These are phyloP conservation scores for Phataginus tetradactyla DNA, from an alignment of 2,797 vertebrate species.

Conservation along the genomic window DNA sequence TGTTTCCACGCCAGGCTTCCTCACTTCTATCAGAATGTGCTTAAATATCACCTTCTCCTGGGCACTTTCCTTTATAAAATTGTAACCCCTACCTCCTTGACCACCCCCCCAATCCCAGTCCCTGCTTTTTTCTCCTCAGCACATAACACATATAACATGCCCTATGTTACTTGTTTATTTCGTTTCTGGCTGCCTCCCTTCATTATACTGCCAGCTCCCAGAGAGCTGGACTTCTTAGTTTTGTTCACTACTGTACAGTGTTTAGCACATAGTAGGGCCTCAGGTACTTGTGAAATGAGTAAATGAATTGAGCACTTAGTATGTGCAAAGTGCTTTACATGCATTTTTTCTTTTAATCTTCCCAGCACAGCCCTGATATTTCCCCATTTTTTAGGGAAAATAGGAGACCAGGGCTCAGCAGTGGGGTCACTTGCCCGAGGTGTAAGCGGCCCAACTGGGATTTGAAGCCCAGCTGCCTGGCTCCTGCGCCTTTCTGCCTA, in stretches of 20 bases:
- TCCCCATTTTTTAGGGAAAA: neutral
- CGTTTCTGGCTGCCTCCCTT: neutral
- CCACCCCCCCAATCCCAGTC: no score
- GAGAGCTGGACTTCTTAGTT: neutral
- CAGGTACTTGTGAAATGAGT: neutral
- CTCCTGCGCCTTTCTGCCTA: neutral
- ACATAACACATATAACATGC: fast-evolving
- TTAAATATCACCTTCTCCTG: neutral
- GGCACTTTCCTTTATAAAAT: neutral
- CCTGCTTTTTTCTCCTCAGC: neutral
- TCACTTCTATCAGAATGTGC: neutral
- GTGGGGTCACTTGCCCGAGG: neutral
- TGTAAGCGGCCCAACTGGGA: neutral
- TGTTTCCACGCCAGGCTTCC: neutral
- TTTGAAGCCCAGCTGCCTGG: neutral
- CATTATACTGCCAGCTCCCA: neutral
- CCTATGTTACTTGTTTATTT: neutral
- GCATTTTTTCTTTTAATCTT: neutral
- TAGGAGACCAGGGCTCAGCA: neutral
- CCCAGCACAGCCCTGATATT: neutral
- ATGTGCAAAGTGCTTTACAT: neutral
- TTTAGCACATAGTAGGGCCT: neutral
- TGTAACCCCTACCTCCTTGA: neutral
- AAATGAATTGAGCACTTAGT: neutral
- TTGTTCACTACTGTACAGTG: neutral